Conservation (phyloP, 2,888 invertebrate species). For the Eilema caniola region DNA sequence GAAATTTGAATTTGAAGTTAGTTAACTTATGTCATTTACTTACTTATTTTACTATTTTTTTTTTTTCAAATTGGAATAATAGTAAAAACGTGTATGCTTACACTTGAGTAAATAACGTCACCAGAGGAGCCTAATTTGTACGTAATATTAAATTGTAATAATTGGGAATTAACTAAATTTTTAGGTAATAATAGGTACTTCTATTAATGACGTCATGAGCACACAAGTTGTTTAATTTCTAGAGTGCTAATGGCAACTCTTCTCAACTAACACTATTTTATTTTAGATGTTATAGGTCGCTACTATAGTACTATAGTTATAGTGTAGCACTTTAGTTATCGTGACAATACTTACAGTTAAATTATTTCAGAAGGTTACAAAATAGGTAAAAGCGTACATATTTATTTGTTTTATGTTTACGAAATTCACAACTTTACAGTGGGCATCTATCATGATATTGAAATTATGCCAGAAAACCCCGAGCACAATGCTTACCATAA, state of each 20-base stretch:
- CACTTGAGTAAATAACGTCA: too few species aligned
- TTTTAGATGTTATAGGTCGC: background rate
- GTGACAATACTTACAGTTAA: too few species aligned
- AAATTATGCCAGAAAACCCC: background rate
- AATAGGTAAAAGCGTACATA: background rate
- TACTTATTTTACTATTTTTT: too few species aligned
- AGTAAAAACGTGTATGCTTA: too few species aligned
- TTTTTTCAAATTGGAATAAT: too few species aligned
- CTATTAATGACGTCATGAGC: conserved; percentile 1
- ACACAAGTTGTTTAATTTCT: background rate
- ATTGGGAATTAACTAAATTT: background rate
- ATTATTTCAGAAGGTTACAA: background rate
- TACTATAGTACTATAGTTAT: too few species aligned
- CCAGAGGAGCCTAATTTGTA: too few species aligned
- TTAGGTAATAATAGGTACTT: background rate
- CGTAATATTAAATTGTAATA: background rate
- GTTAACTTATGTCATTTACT: too few species aligned
- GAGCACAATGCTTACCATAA: too few species aligned
- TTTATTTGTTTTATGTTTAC: background rate
- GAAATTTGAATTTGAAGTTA: too few species aligned
- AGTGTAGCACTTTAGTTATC: too few species aligned
- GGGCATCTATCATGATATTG: too few species aligned
- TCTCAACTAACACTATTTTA: background rate
- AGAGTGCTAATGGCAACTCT: background rate
- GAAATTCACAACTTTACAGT: background rate